A percentile compares a stretch with the other conserved stretches of the same genome.
phyloP scores from a whole-genome alignment of 2,888 invertebrate genomes.

The Acanthoscelides obtectus region DNA sequence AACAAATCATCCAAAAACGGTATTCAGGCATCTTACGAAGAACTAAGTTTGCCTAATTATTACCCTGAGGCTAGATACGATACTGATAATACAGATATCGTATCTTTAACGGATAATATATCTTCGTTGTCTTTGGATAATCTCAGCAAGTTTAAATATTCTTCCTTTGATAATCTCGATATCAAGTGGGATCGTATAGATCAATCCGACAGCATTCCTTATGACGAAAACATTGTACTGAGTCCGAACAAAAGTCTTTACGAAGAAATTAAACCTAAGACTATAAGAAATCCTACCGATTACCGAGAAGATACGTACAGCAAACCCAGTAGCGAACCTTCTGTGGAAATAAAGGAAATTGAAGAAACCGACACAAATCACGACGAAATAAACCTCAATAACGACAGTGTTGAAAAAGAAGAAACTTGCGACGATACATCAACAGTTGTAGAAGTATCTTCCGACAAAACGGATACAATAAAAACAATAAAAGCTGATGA shows the following conservation, averaged over 20 bases:
- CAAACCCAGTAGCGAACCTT: constrained; percentile 9
- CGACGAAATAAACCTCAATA: constrained; percentile 37
- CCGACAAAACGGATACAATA: neutral
- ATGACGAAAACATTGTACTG: constrained; percentile 45
- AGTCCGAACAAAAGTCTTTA: constrained; percentile 35
- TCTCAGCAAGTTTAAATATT: constrained; percentile 40
- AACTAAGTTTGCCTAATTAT: constrained; percentile 45
- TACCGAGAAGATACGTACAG: constrained; percentile 26
- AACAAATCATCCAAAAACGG: constrained; percentile 52
- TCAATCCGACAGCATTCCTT: constrained; percentile 37
- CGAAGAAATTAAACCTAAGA: constrained; percentile 38
- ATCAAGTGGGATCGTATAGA: constrained; percentile 24
- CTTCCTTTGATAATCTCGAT: constrained; percentile 25
- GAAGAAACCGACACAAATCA: constrained; percentile 37
- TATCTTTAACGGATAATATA: constrained; percentile 45
- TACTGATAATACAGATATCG: constrained; percentile 50
- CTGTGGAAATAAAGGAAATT: constrained; percentile 8
- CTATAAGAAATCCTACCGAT: constrained; percentile 40
- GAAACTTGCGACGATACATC: neutral
- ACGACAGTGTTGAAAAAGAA: constrained; percentile 31
- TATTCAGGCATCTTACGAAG: constrained; percentile 36
- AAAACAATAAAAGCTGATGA: constrained; percentile 5
- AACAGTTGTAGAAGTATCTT: neutral
- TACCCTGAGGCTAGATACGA: constrained; percentile 49
- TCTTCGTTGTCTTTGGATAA: constrained; percentile 39